A percentile compares a stretch with the other conserved stretches of the same genome.
phyloP scores from a whole-genome alignment of 2,888 invertebrate species.

The Sinohyriopsis cumingii region DNA sequence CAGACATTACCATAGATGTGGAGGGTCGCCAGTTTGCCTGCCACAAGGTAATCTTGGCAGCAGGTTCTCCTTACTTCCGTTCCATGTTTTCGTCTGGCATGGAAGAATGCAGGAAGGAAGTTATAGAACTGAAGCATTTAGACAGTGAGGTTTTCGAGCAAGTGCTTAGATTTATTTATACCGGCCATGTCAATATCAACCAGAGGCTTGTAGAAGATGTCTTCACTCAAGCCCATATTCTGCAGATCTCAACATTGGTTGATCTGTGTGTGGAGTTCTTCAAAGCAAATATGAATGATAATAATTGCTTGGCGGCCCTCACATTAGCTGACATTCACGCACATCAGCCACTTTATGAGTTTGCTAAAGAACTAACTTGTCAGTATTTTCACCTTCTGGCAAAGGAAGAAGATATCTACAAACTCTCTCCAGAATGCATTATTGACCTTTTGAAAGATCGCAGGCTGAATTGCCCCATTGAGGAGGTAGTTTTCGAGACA shows the following conservation, averaged over 20 bases:
- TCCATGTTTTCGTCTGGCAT: constrained; percentile 67
- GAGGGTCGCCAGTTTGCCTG: constrained; percentile 55
- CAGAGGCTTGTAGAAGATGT: constrained; percentile 54
- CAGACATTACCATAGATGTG: constrained; percentile 57
- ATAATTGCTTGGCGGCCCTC: constrained; percentile 62
- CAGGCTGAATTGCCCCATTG: constrained; percentile 51
- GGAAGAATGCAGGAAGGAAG: constrained; percentile 61
- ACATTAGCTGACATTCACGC: constrained; percentile 62
- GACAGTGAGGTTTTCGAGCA: constrained; percentile 58
- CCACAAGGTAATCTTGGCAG: constrained; percentile 63
- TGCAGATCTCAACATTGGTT: constrained; percentile 54
- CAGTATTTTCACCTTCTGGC: constrained; percentile 52
- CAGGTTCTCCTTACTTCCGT: constrained; percentile 62
- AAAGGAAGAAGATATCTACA: constrained; percentile 60
- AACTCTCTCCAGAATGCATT: constrained; percentile 56
- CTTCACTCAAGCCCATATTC: constrained; percentile 62
- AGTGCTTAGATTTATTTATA: constrained; percentile 60
- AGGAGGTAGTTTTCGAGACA: constrained; percentile 58
- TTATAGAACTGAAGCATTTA: constrained; percentile 57
- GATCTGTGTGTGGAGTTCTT: constrained; percentile 56
- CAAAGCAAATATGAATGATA: constrained; percentile 58
- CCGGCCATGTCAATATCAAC: constrained; percentile 56
- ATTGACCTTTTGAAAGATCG: constrained; percentile 57
- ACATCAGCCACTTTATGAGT: constrained; percentile 57
- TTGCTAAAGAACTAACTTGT: constrained; percentile 56